Percentiles rank a stretch among this genome's conserved stretches.
These are phyloP conservation scores for Dendrolimus punctatus DNA, from an alignment of 1,140 invertebrate genomes.

Conservation along the genomic window DNA sequence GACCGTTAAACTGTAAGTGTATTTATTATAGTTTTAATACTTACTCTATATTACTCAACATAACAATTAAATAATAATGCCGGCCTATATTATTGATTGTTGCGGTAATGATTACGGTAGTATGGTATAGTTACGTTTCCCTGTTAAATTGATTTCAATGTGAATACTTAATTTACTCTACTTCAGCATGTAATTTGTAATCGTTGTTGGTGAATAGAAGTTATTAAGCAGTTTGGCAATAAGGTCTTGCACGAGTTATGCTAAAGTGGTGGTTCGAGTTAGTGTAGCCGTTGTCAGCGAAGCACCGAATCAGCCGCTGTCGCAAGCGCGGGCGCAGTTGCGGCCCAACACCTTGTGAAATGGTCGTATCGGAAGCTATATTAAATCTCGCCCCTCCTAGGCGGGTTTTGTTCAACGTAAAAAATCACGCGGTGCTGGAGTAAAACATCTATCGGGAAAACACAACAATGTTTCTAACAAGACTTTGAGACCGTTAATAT, in stretches of 20 bases:
- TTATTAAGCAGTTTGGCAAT: slow-evolving; percentile 51
- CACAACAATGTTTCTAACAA: slow-evolving; percentile 8
- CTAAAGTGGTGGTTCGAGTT: slow-evolving; percentile 19
- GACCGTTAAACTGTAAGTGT: too few species aligned
- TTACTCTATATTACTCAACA: too few species aligned
- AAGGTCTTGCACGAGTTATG: slow-evolving; percentile 42
- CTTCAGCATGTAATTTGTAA: too few species aligned
- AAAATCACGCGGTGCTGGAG: slow-evolving; percentile 30
- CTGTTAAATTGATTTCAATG: too few species aligned
- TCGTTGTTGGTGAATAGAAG: slow-evolving; percentile 5
- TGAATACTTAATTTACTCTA: too few species aligned
- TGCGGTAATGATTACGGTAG: too few species aligned
- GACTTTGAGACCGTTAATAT: slow-evolving; percentile 31
- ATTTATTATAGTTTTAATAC: too few species aligned
- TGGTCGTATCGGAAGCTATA: slow-evolving; percentile 67
- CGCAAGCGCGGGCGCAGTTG: slow-evolving; percentile 54
- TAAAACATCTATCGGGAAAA: slow-evolving; percentile 3
- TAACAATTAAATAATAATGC: too few species aligned
- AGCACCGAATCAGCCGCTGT: slow-evolving; percentile 24
- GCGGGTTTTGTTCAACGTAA: slow-evolving; percentile 56
- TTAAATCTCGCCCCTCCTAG: slow-evolving; percentile 54
- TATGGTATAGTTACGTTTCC: too few species aligned
- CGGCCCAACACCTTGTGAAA: slow-evolving; percentile 59
- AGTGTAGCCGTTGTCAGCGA: slow-evolving; percentile 24
- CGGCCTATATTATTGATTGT: too few species aligned